phyloP scores from a whole-genome alignment of 2,113 vertebrate species.

The Indicator maculatus region DNA sequence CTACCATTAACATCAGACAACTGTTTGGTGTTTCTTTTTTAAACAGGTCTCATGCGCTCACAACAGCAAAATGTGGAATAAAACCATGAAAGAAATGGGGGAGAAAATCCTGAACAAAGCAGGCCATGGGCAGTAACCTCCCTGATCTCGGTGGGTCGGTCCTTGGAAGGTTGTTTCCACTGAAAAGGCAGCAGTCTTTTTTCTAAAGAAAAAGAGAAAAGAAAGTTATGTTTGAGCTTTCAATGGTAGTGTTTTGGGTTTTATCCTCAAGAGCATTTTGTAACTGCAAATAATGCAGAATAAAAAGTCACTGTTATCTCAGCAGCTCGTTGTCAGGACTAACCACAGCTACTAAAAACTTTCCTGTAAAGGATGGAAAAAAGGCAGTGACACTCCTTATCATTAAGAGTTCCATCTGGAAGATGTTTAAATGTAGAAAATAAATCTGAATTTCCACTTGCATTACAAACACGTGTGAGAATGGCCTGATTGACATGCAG shows the following conservation, averaged over 20 bases:
- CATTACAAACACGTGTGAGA: not conserved
- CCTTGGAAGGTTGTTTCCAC: not conserved
- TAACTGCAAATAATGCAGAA: not conserved
- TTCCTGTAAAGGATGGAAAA: no score
- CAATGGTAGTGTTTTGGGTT: not conserved
- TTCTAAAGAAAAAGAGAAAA: constrained; percentile 31
- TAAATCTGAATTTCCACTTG: not conserved
- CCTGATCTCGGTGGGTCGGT: not conserved
- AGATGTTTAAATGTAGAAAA: not conserved
- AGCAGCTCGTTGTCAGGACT: not conserved
- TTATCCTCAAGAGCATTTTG: not conserved
- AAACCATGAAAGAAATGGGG: not conserved
- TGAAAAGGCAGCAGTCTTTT: constrained; percentile 35
- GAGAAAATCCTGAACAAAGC: not conserved
- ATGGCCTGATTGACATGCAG: not conserved
- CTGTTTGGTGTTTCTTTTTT: not conserved
- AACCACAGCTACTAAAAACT: not conserved
- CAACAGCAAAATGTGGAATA: not conserved
- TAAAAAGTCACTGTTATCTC: not conserved
- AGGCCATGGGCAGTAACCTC: not conserved
- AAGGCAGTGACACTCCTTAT: no score
- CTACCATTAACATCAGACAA: not conserved
- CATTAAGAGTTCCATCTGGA: not conserved
- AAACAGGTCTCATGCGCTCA: not conserved
- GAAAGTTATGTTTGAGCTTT: not conserved